Conservation (phyloP, 1,140 invertebrate genomes). For the Galleria mellonella region DNA sequence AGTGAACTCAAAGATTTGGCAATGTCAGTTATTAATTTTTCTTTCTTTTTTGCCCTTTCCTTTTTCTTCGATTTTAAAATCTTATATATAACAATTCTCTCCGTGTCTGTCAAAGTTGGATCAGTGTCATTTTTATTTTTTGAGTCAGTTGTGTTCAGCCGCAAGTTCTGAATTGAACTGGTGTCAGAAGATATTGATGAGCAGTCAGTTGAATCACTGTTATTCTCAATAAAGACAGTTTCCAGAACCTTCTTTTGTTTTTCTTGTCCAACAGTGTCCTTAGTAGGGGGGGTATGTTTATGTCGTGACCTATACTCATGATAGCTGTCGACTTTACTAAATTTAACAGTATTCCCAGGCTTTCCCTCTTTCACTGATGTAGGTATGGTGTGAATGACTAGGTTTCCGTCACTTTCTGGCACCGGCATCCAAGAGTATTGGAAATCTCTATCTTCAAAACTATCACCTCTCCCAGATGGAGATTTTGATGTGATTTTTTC, state of each 20-base stretch:
- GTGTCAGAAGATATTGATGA: slow-evolving; percentile 30
- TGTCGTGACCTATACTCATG: slow-evolving; percentile 61
- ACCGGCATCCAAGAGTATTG: slow-evolving; percentile 66
- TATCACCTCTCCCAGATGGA: slow-evolving; percentile 12
- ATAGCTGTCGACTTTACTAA: slow-evolving; percentile 48
- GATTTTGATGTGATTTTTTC: slow-evolving; percentile 32
- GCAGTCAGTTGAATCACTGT: slow-evolving; percentile 20
- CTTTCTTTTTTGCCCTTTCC: slow-evolving; percentile 12
- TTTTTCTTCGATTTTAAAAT: slow-evolving; percentile 47
- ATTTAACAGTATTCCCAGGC: slow-evolving; percentile 44
- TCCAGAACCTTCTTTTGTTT: slow-evolving; percentile 28
- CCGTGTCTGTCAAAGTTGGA: slow-evolving; percentile 30
- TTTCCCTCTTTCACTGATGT: slow-evolving; percentile 32
- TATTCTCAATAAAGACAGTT: slow-evolving; percentile 33
- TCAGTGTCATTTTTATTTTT: slow-evolving; percentile 13
- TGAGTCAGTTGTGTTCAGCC: slow-evolving; percentile 7
- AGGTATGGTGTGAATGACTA: slow-evolving; percentile 49
- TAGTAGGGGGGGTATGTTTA: slow-evolving; percentile 62
- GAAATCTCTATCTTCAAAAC: slow-evolving; percentile 27
- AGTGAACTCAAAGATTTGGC: slow-evolving; percentile 12
- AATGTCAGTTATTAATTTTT: slow-evolving; percentile 16
- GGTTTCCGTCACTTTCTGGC: slow-evolving; percentile 45
- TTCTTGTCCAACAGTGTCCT: slow-evolving; percentile 27
- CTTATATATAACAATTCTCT: slow-evolving; percentile 61
- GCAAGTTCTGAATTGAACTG: slow-evolving; percentile 34